Conservation (phyloP, 1,140 invertebrate genomes). For the Trachymyrmex septentrionalis region DNA sequence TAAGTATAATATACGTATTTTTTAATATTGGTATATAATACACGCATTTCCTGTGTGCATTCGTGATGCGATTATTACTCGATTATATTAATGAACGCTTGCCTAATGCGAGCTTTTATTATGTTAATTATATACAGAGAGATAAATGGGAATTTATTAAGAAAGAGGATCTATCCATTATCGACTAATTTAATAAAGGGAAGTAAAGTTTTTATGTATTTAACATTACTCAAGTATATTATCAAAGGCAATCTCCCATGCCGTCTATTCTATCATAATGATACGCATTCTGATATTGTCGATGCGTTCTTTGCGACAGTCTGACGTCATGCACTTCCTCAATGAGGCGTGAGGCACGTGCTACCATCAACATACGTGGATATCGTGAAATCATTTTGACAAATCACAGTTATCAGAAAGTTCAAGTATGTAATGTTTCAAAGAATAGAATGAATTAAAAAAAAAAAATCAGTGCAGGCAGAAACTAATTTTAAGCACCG, state of each 20-base stretch:
- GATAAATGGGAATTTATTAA: slow-evolving; percentile 1
- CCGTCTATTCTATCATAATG: slow-evolving; percentile 13
- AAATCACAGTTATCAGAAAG: slow-evolving; percentile 24
- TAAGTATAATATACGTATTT: background rate
- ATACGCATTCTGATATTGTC: slow-evolving; percentile 71
- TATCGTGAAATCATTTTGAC: slow-evolving; percentile 54
- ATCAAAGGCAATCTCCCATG: background rate
- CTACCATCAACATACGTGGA: slow-evolving; percentile 77
- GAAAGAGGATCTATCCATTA: background rate
- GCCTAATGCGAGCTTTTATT: background rate
- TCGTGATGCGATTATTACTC: background rate
- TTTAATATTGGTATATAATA: background rate
- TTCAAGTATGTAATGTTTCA: background rate
- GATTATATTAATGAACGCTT: background rate
- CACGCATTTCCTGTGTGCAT: background rate
- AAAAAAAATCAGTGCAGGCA: background rate
- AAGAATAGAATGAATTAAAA: background rate
- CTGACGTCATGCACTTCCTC: slow-evolving; percentile 81
- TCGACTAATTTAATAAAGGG: background rate
- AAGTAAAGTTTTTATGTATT: background rate
- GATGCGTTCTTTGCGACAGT: slow-evolving; percentile 66
- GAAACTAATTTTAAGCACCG: background rate
- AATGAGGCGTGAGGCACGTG: slow-evolving; percentile 81
- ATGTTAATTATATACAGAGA: background rate
- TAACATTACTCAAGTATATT: slow-evolving; percentile 5